Conservation (phyloP, 2,797 vertebrate genomes). For the Morus bassanus region DNA sequence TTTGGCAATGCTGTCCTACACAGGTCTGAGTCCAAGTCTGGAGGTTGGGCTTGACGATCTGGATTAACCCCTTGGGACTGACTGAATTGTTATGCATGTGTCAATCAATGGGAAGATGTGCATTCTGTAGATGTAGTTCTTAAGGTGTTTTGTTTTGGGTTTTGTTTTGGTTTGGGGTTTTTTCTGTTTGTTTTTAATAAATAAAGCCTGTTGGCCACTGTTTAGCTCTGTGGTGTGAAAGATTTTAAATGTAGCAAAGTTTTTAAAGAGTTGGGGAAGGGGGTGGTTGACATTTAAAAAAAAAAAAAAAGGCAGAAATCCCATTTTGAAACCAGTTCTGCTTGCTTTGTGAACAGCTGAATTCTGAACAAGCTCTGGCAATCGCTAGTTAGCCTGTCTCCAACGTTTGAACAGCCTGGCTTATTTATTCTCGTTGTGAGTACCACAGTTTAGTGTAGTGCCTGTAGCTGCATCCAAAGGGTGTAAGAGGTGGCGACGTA, state of each 20-base stretch:
- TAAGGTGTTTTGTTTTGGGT: slow-evolving; percentile 72
- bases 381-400: background rate
- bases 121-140: slow-evolving; percentile 90
- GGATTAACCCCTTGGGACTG: slow-evolving; percentile 52
- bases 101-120: slow-evolving; percentile 98
- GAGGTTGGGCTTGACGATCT: slow-evolving; percentile 29
- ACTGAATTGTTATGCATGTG: slow-evolving; percentile 82
- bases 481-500: background rate
- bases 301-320: slow-evolving; percentile 10
- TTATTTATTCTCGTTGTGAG: background rate
- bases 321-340: slow-evolving; percentile 32
- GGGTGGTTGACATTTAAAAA: slow-evolving; percentile 5
- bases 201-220: slow-evolving; percentile 73
- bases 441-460: background rate
- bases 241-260: slow-evolving; percentile 74
- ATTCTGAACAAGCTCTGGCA: slow-evolving; percentile 42
- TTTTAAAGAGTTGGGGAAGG: slow-evolving; percentile 51
- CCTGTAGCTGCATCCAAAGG: slow-evolving; percentile 14
- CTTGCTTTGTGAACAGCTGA: slow-evolving; percentile 63
- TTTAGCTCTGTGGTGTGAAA: slow-evolving; percentile 74
- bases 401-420: background rate
- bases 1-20: slow-evolving; percentile 39
- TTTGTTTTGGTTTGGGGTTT: background rate
- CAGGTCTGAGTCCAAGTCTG: slow-evolving; percentile 48
- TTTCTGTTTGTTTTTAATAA: background rate